Evolutionary conservation across 1,140 invertebrate species (phyloP).

Genomic region (Samia ricini): DNA sequence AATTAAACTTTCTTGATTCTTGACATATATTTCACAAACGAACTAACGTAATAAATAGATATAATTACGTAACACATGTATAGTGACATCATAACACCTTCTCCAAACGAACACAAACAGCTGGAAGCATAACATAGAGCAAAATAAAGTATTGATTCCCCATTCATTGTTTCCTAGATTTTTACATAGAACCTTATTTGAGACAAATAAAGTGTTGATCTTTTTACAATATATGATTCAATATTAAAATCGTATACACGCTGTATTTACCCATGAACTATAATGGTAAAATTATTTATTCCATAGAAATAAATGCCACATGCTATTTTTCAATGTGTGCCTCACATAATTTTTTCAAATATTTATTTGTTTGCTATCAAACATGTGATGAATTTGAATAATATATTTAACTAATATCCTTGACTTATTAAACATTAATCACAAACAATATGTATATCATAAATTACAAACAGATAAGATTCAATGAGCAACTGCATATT

Average conservation of each 20-base stretch:
- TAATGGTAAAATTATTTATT: background rate
- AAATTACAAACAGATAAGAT: no score
- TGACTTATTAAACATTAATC: no score
- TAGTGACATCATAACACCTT: conserved; percentile 2
- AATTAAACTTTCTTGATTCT: no score
- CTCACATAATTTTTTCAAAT: no score
- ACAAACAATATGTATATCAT: no score
- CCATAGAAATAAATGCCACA: no score
- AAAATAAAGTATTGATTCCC: conserved; percentile 2
- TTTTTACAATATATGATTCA: no score
- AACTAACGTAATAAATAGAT: background rate
- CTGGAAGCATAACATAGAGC: conserved; percentile 9
- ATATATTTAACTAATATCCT: no score
- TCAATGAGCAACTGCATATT: no score
- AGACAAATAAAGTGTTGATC: background rate
- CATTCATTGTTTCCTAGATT: background rate
- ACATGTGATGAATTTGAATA: no score
- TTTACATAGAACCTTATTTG: background rate
- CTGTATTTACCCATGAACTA: background rate
- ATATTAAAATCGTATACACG: background rate
- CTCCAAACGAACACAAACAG: conserved; percentile 4
- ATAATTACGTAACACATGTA: background rate
- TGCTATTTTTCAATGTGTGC: no score
- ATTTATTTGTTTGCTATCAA: no score
- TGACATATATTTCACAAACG: background rate